Conservation (phyloP, 2,113 vertebrate species). For the Pimephales promelas region DNA sequence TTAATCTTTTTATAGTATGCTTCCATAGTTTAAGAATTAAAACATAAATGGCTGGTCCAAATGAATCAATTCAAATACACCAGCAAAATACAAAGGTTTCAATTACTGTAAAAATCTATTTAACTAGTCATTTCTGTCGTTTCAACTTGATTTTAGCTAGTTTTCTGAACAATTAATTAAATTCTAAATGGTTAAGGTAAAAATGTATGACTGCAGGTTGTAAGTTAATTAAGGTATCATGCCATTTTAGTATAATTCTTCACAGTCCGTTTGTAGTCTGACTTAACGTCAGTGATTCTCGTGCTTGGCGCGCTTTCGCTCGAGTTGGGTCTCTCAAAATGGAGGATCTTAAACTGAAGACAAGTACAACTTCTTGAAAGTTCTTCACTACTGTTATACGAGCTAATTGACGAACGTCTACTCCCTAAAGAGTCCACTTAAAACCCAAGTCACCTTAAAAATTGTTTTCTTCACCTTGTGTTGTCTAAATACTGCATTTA, state of each 20-base stretch:
- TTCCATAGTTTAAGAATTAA: neutral
- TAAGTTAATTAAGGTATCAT: neutral
- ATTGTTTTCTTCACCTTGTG: neutral
- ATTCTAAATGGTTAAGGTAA: neutral
- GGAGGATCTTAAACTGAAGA: slow-evolving; percentile 48
- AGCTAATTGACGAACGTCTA: neutral
- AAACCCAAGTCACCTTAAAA: neutral
- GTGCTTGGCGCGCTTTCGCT: slow-evolving; percentile 18
- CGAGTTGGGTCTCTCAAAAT: slow-evolving; percentile 50
- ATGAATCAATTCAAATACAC: neutral
- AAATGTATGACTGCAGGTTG: neutral
- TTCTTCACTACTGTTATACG: neutral
- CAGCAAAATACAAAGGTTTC: neutral
- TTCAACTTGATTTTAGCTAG: neutral
- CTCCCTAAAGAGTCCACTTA: neutral
- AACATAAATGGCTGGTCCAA: no score
- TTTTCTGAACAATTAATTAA: neutral
- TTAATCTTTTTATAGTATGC: neutral
- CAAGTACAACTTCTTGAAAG: slow-evolving; percentile 16
- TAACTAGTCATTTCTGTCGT: neutral
- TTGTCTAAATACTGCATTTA: neutral
- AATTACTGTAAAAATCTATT: neutral
- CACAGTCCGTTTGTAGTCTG: neutral
- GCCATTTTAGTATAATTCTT: neutral
- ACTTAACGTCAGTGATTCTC: neutral